Evolutionary conservation across 2,113 vertebrate genomes (phyloP).

Genomic region (Shinisaurus crocodilurus): DNA sequence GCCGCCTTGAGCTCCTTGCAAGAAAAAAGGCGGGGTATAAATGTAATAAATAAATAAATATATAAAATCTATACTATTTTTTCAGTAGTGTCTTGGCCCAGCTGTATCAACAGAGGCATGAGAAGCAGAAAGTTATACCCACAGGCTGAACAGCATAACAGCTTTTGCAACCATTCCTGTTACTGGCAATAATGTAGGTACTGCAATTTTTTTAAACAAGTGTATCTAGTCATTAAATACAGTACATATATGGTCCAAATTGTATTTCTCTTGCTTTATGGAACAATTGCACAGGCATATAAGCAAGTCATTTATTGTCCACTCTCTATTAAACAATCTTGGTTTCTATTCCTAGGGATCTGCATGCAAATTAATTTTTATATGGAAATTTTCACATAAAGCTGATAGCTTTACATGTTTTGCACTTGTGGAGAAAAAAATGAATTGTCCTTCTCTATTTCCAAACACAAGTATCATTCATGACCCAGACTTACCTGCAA

Average conservation of each 20-base stretch:
- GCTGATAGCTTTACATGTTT: slow-evolving; percentile 16
- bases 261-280: not conserved
- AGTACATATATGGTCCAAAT: slow-evolving; percentile 38
- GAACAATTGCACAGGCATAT: slow-evolving; percentile 16
- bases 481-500: slow-evolving; percentile 86
- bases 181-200: slow-evolving; percentile 47
- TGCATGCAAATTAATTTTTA: slow-evolving; percentile 32
- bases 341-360: slow-evolving; percentile 18
- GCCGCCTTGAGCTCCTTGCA: too few species aligned
- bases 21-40: too few species aligned
- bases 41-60: too few species aligned
- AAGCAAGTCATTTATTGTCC: not conserved
- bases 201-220: slow-evolving; percentile 25
- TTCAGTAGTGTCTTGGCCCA: slow-evolving; percentile 16
- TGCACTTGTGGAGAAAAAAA: slow-evolving; percentile 24
- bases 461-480: not conserved
- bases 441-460: not conserved
- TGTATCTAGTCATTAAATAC: slow-evolving; percentile 42
- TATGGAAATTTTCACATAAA: slow-evolving; percentile 30
- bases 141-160: slow-evolving; percentile 44
- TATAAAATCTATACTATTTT: slow-evolving; percentile 32
- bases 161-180: slow-evolving; percentile 38
- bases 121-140: slow-evolving; percentile 37
- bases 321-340: slow-evolving; percentile 28
- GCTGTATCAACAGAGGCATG: slow-evolving; percentile 15